phyloP scores from a whole-genome alignment of 64 coral and sea anemone genomes.

The Astreopora myriophthalma region DNA sequence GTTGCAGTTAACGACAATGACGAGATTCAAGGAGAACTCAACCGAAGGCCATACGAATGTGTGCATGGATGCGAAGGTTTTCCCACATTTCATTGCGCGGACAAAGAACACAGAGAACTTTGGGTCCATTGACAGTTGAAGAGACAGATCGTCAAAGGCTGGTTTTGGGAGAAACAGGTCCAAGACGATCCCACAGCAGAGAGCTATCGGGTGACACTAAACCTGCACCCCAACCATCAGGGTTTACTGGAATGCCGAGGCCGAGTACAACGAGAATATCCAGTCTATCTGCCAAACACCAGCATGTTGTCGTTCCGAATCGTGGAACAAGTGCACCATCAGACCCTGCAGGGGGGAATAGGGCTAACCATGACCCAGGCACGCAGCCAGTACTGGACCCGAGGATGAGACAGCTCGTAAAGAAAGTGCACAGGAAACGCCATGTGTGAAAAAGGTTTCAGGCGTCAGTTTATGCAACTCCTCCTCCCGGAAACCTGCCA shows the following conservation, averaged over 20 bases:
- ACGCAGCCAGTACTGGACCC: constrained; percentile 1
- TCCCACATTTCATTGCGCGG: constrained; percentile 3
- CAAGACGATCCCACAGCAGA: background rate
- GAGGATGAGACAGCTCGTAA: background rate
- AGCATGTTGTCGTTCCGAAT: constrained; percentile 24
- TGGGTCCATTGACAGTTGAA: constrained; percentile 31
- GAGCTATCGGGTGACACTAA: constrained; percentile 14
- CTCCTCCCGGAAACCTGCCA: constrained; percentile 30
- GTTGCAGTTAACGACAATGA: background rate
- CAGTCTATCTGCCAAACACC: constrained; percentile 37
- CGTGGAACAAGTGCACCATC: constrained; percentile 21
- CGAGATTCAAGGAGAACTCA: constrained; percentile 21
- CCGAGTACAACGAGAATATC: constrained; percentile 66
- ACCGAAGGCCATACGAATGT: constrained; percentile 25
- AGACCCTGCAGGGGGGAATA: constrained; percentile 49
- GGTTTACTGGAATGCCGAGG: constrained; percentile 46
- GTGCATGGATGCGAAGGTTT: constrained; percentile 26
- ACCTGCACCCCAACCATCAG: constrained; percentile 37
- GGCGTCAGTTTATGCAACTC: background rate
- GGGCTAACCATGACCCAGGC: constrained; percentile 32
- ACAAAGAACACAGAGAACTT: background rate
- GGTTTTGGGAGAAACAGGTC: constrained; percentile 19
- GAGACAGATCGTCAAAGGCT: background rate
- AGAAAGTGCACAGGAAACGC: background rate
- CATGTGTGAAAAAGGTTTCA: constrained; percentile 29